These are phyloP conservation scores for Melieria omissa DNA, from an alignment of 2,888 invertebrate species.

Conservation along the genomic window DNA sequence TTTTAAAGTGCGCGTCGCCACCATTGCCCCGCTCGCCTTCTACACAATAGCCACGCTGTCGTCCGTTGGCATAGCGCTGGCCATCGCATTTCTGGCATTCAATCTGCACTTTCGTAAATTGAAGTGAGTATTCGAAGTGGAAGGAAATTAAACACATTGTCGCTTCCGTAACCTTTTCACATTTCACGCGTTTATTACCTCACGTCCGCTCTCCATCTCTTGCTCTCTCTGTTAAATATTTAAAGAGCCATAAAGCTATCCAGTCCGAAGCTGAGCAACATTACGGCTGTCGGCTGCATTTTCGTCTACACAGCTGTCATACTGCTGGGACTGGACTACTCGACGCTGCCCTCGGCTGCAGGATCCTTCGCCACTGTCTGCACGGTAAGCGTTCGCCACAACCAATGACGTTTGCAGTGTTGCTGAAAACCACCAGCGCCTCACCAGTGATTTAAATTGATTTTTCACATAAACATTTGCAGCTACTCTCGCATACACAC, in stretches of 20 bases:
- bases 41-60: slow-evolving; percentile 79
- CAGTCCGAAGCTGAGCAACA: slow-evolving; percentile 91
- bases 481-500: neutral
- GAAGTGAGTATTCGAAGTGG: slow-evolving; percentile 71
- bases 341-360: slow-evolving; percentile 75
- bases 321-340: slow-evolving; percentile 84
- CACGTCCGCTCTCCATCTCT: slow-evolving; percentile 29
- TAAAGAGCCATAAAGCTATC: slow-evolving; percentile 88
- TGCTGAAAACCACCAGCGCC: no score
- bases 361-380: slow-evolving; percentile 84
- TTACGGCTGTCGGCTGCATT: slow-evolving; percentile 90
- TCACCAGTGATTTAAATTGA: neutral
- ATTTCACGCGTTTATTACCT: neutral
- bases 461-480: neutral
- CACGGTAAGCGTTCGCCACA: slow-evolving; percentile 74
- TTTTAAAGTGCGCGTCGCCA: slow-evolving; percentile 79
- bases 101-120: slow-evolving; percentile 85
- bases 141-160: neutral
- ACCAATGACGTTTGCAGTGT: no score
- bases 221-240: slow-evolving; percentile 30
- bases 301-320: slow-evolving; percentile 91
- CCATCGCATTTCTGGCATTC: slow-evolving; percentile 81
- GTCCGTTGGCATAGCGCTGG: slow-evolving; percentile 78
- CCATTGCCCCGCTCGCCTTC: slow-evolving; percentile 81
- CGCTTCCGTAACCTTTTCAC: neutral